Percentiles rank a stretch among this genome's conserved stretches.
phyloP scores from a whole-genome alignment of 2,797 vertebrate genomes.

The Hybognathus amarus region DNA sequence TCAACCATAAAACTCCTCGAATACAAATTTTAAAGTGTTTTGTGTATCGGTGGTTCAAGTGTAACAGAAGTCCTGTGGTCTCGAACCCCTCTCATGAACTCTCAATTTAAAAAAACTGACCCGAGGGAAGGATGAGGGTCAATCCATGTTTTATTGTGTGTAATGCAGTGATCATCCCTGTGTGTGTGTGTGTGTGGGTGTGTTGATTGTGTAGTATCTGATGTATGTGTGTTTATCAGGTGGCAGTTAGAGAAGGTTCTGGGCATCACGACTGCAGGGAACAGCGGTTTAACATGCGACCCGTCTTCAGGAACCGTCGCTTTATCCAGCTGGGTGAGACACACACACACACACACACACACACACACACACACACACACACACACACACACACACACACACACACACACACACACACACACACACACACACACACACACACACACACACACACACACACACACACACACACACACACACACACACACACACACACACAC shows the following conservation, averaged over 20 bases:
- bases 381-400: neutral
- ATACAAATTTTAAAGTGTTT: too few relatives aligned
- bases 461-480: slow-evolving; percentile 52
- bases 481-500: slow-evolving; percentile 52
- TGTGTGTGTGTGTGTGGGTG: too few relatives aligned
- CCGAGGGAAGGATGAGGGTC: too few relatives aligned
- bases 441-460: slow-evolving; percentile 52
- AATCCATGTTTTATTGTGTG: neutral
- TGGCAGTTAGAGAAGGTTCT: slow-evolving; percentile 94
- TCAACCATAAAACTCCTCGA: too few relatives aligned
- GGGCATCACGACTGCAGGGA: slow-evolving; percentile 91
- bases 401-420: neutral
- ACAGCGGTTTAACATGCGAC: slow-evolving; percentile 90
- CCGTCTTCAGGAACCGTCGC: slow-evolving; percentile 91
- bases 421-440: slow-evolving; percentile 34
- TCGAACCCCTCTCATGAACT: too few relatives aligned
- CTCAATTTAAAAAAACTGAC: too few relatives aligned
- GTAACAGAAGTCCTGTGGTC: too few relatives aligned
- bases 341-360: neutral
- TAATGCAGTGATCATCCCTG: neutral
- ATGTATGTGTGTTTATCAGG: slow-evolving; percentile 71
- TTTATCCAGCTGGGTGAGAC: slow-evolving; percentile 95
- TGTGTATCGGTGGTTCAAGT: too few relatives aligned
- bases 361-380: neutral
- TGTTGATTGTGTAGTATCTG: neutral